A percentile compares a stretch with the other conserved stretches of the same genome.
These are phyloP conservation scores for Choristoneura rosaceana DNA, from an alignment of 2,888 invertebrate genomes.

Conservation along the genomic window DNA sequence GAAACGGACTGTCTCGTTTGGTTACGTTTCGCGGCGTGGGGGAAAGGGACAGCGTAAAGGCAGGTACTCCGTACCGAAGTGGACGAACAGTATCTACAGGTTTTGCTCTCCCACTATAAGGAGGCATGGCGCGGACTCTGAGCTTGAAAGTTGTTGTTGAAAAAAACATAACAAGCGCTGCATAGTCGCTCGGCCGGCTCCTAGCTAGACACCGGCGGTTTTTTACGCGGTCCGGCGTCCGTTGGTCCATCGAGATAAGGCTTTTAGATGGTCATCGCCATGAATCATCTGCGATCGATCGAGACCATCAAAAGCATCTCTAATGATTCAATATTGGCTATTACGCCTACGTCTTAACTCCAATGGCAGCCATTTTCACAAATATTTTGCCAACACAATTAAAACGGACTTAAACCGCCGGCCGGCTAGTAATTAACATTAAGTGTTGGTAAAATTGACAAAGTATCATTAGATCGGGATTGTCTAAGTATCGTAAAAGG, in stretches of 20 bases:
- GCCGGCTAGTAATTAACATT: background rate
- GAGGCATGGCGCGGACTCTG: constrained; percentile 79
- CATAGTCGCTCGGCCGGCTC: constrained; percentile 55
- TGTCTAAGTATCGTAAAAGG: constrained; percentile 1
- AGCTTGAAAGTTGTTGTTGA: constrained; percentile 79
- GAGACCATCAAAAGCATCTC: constrained; percentile 14
- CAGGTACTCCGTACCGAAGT: constrained; percentile 81
- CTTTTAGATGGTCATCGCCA: constrained; percentile 34
- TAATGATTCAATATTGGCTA: constrained; percentile 32
- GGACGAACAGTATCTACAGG: constrained; percentile 83
- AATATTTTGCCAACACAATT: background rate
- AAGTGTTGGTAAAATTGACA: background rate
- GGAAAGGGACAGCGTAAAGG: constrained; percentile 74
- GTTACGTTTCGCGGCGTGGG: constrained; percentile 58
- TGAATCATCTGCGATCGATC: constrained; percentile 35
- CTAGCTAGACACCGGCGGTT: constrained; percentile 41
- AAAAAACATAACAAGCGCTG: constrained; percentile 69
- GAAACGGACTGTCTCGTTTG: constrained; percentile 71
- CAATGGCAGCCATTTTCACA: constrained; percentile 9
- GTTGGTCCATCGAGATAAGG: constrained; percentile 33
- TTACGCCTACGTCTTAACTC: constrained; percentile 23
- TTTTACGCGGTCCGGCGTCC: constrained; percentile 32
- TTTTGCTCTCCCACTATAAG: constrained; percentile 85
- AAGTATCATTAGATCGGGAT: constrained; percentile 3
- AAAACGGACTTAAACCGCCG: background rate